A percentile compares a stretch with the other conserved stretches of the same genome.
These are phyloP conservation scores for Pseudoatta argentina DNA, from an alignment of 1,140 invertebrate species.

Conservation along the genomic window DNA sequence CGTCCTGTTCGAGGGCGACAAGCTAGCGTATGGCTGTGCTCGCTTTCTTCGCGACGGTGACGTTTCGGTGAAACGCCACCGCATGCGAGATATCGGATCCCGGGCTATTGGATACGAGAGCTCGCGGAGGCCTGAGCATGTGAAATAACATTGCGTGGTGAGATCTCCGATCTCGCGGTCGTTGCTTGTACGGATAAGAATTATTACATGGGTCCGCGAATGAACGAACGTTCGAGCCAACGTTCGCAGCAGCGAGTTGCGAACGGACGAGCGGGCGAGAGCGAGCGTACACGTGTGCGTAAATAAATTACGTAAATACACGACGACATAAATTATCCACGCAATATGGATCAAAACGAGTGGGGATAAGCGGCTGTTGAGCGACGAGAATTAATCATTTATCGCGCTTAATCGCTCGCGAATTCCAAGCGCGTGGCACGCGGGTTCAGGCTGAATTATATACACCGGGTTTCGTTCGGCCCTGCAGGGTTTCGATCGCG, in stretches of 20 bases:
- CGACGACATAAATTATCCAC: slow-evolving; percentile 65
- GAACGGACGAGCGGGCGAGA: background rate
- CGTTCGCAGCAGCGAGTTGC: background rate
- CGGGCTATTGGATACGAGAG: slow-evolving; percentile 58
- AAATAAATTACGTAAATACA: too few species aligned
- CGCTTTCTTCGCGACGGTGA: slow-evolving; percentile 14
- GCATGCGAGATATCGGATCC: slow-evolving; percentile 29
- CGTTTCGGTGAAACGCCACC: slow-evolving; percentile 42
- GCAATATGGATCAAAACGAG: slow-evolving; percentile 66
- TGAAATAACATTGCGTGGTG: slow-evolving; percentile 75
- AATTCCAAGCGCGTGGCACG: slow-evolving; percentile 41
- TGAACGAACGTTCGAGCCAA: background rate
- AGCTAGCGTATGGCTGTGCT: background rate
- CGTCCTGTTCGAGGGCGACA: background rate
- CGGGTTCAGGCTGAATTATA: slow-evolving; percentile 37
- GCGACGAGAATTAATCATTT: slow-evolving; percentile 61
- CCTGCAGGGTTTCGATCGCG: background rate
- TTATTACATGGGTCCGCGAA: slow-evolving; percentile 58
- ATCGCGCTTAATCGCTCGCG: slow-evolving; percentile 54
- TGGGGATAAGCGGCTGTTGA: slow-evolving; percentile 61
- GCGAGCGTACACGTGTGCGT: background rate
- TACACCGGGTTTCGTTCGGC: background rate
- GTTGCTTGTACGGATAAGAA: slow-evolving; percentile 64
- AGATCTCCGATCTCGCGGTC: background rate
- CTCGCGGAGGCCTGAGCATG: slow-evolving; percentile 64